A percentile compares a stretch with the other conserved stretches of the same genome.
These are phyloP conservation scores for Aethina tumida DNA, from an alignment of 1,140 invertebrate genomes.

Conservation along the genomic window DNA sequence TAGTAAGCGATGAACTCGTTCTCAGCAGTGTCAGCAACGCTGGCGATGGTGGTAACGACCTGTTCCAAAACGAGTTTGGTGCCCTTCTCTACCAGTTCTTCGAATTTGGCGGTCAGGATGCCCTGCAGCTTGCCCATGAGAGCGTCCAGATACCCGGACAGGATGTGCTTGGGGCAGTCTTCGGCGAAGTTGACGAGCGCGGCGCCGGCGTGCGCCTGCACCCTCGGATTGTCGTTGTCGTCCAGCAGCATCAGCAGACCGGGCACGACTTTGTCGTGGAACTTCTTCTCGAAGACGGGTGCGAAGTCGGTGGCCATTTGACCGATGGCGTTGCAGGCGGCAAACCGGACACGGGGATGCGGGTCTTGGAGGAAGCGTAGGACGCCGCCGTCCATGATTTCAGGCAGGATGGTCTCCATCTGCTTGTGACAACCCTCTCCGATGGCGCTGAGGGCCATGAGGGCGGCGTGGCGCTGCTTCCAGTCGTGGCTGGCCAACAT, in stretches of 20 bases:
- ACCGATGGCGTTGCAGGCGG: constrained; percentile 97
- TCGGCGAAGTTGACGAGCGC: constrained; percentile 99
- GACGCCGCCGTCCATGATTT: constrained; percentile 72
- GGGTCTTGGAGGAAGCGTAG: constrained; percentile 35
- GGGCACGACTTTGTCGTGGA: constrained; percentile 88
- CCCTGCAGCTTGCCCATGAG: constrained; percentile 88
- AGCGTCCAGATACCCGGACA: constrained; percentile 80
- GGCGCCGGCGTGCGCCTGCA: constrained; percentile 87
- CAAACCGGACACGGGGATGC: constrained; percentile 90
- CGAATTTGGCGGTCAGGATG: constrained; percentile 87
- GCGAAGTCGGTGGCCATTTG: constrained; percentile 99
- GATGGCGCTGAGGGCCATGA: constrained; percentile 97
- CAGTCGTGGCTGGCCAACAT: constrained; percentile 82
- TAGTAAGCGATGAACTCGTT: constrained; percentile 85
- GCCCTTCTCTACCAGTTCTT: constrained; percentile 85
- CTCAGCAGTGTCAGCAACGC: constrained; percentile 96
- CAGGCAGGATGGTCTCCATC: constrained; percentile 87
- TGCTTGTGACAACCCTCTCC: constrained; percentile 98
- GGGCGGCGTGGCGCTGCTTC: constrained; percentile 84
- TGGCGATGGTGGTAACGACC: constrained; percentile 94
- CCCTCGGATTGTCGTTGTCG: constrained; percentile 83
- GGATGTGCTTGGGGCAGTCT: constrained; percentile 92
- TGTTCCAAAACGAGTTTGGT: constrained; percentile 97
- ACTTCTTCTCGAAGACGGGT: constrained; percentile 94
- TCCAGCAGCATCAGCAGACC: constrained; percentile 84